Conservation (phyloP, 2,797 vertebrate genomes). For the Hippoglossus hippoglossus region DNA sequence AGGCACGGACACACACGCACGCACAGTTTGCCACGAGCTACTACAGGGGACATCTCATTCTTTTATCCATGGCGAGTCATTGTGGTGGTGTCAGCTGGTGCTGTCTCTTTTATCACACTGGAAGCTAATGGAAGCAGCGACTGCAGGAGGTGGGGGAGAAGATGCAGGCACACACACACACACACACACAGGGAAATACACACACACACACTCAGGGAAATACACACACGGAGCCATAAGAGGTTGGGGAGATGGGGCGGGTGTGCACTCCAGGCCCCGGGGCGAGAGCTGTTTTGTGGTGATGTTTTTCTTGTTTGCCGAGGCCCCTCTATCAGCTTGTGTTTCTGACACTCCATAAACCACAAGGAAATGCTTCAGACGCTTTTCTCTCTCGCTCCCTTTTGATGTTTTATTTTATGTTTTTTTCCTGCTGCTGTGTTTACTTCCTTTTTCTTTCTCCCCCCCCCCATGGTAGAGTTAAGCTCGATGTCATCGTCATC, state of each 20-base stretch:
- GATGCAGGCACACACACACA: constrained; percentile 23
- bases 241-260: constrained; percentile 72
- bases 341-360: constrained; percentile 67
- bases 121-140: constrained; percentile 82
- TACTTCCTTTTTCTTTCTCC: constrained; percentile 7
- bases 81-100: constrained; percentile 82
- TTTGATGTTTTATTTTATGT: constrained; percentile 37
- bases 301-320: constrained; percentile 66
- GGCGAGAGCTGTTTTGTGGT: constrained; percentile 71
- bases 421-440: constrained; percentile 11
- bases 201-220: constrained; percentile 34
- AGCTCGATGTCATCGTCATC: constrained; percentile 30
- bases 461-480: constrained; percentile 11
- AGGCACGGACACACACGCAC: constrained; percentile 5
- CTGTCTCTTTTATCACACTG: constrained; percentile 83
- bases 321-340: constrained; percentile 62
- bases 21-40: constrained; percentile 71
- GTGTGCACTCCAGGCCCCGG: constrained; percentile 62
- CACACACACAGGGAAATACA: constrained; percentile 20
- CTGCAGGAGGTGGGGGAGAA: constrained; percentile 70
- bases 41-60: constrained; percentile 79
- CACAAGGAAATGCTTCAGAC: constrained; percentile 47
- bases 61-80: constrained; percentile 78
- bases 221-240: constrained; percentile 59
- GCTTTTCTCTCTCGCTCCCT: constrained; percentile 23